A percentile compares a stretch with the other conserved stretches of the same genome.
Conservation (phyloP, 2,888 invertebrate genomes). For the Catocala nupta region DNA sequence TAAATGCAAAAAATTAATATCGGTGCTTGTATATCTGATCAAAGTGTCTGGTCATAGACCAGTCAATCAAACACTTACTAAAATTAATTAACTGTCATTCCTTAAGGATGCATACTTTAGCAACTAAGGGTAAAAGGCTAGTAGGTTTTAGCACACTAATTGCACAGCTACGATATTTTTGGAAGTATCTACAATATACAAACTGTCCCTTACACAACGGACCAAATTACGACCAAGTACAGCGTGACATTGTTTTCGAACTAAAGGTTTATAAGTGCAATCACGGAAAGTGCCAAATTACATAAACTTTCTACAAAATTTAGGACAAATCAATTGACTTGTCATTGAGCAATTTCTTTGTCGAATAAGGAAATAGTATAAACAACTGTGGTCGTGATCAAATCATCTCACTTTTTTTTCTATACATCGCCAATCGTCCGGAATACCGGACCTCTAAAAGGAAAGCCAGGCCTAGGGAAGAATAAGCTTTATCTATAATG, state of each 20-base stretch:
- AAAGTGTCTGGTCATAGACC: no score
- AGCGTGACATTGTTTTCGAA: slow-evolving; percentile 20
- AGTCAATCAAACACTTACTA: no score
- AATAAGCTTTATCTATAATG: no score
- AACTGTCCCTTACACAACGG: slow-evolving; percentile 1
- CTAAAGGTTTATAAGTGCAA: slow-evolving; percentile 23
- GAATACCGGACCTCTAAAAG: neutral
- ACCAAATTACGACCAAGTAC: slow-evolving; percentile 1
- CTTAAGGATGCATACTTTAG: no score
- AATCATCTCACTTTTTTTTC: neutral
- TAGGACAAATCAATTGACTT: slow-evolving; percentile 17
- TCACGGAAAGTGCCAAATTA: slow-evolving; percentile 29
- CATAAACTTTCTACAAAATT: slow-evolving; percentile 42
- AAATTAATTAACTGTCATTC: no score
- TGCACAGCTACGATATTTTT: no score
- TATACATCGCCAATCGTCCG: neutral
- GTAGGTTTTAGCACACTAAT: no score
- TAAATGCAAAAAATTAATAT: no score
- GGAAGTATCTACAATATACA: no score
- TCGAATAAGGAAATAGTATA: slow-evolving; percentile 14
- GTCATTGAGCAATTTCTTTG: slow-evolving; percentile 33
- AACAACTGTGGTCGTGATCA: slow-evolving; percentile 10
- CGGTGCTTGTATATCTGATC: no score
- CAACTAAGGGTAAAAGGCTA: no score
- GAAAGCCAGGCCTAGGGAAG: neutral